Conservation (phyloP, 2,888 invertebrate species). For the Drosophila incognita region DNA sequence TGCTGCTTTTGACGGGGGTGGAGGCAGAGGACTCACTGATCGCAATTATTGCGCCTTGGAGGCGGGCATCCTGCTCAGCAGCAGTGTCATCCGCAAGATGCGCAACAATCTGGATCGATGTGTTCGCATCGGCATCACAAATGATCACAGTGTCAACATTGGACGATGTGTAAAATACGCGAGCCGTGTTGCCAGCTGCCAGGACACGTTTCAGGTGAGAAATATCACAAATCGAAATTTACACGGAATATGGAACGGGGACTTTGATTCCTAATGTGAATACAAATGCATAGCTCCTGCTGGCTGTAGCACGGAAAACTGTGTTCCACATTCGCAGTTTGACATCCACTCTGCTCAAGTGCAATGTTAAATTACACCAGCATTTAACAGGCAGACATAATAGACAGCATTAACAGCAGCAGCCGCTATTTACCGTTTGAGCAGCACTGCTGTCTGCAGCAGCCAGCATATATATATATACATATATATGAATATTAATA, state of each 20-base stretch:
- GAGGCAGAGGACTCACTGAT: slow-evolving; percentile 68
- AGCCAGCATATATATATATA: slow-evolving; percentile 8
- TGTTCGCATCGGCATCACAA: slow-evolving; percentile 93
- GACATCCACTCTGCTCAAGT: not conserved
- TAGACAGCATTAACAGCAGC: not conserved
- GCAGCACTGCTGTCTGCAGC: slow-evolving; percentile 19
- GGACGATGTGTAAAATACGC: slow-evolving; percentile 90
- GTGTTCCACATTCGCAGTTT: not conserved
- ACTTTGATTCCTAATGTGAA: not conserved
- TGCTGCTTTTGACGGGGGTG: slow-evolving; percentile 12
- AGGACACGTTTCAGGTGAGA: slow-evolving; percentile 85
- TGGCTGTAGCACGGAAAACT: not conserved
- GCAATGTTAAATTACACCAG: slow-evolving; percentile 14
- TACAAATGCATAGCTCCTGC: not conserved
- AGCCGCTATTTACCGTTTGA: slow-evolving; percentile 34
- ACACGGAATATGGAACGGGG: not conserved
- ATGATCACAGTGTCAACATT: slow-evolving; percentile 93
- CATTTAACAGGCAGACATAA: slow-evolving; percentile 1
- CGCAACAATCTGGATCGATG: slow-evolving; percentile 94
- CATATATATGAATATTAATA: not conserved
- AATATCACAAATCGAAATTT: not conserved
- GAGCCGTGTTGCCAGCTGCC: slow-evolving; percentile 84
- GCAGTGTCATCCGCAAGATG: slow-evolving; percentile 92
- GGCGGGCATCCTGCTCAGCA: slow-evolving; percentile 94
- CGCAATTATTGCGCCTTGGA: slow-evolving; percentile 87